Conservation (phyloP, 53 echinoderm and acorn worm genomes). For the Zoroaster sp. region DNA sequence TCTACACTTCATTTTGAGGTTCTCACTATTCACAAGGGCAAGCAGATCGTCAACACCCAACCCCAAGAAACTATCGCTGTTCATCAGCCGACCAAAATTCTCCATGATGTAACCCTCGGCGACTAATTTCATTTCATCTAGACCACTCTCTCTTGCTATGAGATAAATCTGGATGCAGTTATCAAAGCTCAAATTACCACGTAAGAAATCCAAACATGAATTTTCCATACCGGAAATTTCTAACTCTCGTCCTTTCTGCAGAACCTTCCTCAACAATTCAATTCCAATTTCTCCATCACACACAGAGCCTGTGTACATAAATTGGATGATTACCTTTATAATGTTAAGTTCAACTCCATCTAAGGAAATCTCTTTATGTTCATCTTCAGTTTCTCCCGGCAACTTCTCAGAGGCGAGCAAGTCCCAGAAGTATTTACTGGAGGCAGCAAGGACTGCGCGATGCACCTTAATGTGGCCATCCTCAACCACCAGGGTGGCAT, state of each 20-base stretch:
- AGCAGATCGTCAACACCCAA: neutral
- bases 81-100: slow-evolving; percentile 21
- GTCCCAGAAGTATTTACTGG: slow-evolving; percentile 58
- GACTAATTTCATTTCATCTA: neutral
- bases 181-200: neutral
- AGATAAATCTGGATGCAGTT: slow-evolving; percentile 49
- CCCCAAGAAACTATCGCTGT: slow-evolving; percentile 17
- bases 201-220: slow-evolving; percentile 28
- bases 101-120: slow-evolving; percentile 18
- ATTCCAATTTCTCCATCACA: neutral
- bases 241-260: neutral
- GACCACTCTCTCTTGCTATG: neutral
- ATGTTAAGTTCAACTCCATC: neutral
- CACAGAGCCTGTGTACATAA: slow-evolving; percentile 35
- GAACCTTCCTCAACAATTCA: neutral
- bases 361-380: neutral
- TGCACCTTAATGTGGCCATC: slow-evolving; percentile 38
- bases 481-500: slow-evolving; percentile 45
- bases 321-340: neutral
- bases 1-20: slow-evolving; percentile 12
- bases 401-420: neutral
- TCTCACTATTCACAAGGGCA: neutral
- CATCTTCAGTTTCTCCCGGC: neutral
- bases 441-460: slow-evolving; percentile 43
- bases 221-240: neutral